These are phyloP conservation scores for Sitta europaea DNA, from an alignment of 2,113 vertebrate genomes.

Conservation along the genomic window DNA sequence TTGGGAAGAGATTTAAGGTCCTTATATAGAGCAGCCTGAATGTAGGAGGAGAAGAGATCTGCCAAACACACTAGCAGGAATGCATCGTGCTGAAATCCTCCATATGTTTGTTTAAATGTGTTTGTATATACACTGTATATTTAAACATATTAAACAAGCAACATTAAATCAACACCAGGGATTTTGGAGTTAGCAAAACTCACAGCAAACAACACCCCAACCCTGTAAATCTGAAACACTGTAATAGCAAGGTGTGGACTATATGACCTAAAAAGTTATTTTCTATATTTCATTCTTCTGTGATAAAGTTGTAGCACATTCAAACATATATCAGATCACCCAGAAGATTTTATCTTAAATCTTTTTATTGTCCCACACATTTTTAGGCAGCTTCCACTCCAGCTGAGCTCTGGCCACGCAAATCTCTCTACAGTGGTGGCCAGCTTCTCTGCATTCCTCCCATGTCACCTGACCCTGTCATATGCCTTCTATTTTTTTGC, in stretches of 20 bases:
- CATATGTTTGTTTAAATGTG: constrained; percentile 49
- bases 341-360: background rate
- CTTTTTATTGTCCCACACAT: background rate
- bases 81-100: background rate
- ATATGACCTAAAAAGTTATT: background rate
- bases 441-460: background rate
- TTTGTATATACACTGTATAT: background rate
- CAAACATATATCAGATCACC: background rate
- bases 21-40: background rate
- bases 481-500: background rate
- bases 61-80: background rate
- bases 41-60: constrained; percentile 9
- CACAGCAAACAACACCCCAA: background rate
- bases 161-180: background rate
- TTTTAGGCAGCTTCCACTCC: background rate
- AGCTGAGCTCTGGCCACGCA: background rate
- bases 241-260: background rate
- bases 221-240: background rate
- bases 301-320: background rate
- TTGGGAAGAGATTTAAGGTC: background rate
- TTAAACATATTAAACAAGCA: background rate
- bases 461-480: too few species aligned
- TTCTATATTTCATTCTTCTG: background rate
- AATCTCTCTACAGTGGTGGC: background rate
- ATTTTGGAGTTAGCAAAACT: background rate